phyloP scores from a whole-genome alignment of 2,888 invertebrate species.

The Polyploca ridens region DNA sequence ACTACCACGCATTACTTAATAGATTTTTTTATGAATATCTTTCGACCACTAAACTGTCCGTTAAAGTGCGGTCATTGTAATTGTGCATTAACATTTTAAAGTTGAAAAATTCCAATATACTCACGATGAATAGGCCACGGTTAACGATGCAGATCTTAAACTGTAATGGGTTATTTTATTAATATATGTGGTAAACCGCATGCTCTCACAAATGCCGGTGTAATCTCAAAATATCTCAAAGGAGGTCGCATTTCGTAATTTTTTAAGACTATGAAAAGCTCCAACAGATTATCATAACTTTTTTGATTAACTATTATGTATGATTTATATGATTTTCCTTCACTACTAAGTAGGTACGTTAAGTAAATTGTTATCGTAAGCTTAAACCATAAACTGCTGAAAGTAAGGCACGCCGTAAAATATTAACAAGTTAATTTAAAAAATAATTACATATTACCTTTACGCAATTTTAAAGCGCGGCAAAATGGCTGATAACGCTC shows the following conservation, averaged over 20 bases:
- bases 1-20: conserved; percentile 13
- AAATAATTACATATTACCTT: conserved; percentile 51
- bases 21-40: conserved; percentile 15
- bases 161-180: conserved; percentile 59
- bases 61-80: conserved; percentile 41
- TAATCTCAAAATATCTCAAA: conserved; percentile 30
- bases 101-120: conserved; percentile 46
- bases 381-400: conserved; percentile 14
- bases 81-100: conserved; percentile 37
- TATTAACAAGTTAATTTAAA: conserved; percentile 69
- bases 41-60: conserved; percentile 23
- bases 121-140: conserved; percentile 63
- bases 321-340: neutral
- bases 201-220: conserved; percentile 25
- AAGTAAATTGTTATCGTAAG: neutral
- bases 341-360: neutral
- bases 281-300: conserved; percentile 27
- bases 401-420: conserved; percentile 39
- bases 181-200: conserved; percentile 73
- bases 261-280: neutral
- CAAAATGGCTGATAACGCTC: conserved; percentile 56
- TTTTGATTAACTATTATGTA: neutral
- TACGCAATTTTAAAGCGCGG: conserved; percentile 52
- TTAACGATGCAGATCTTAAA: conserved; percentile 62
- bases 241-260: conserved; percentile 31